These are phyloP conservation scores for Salminus brasiliensis DNA, from an alignment of 2,113 vertebrate genomes.

Conservation along the genomic window DNA sequence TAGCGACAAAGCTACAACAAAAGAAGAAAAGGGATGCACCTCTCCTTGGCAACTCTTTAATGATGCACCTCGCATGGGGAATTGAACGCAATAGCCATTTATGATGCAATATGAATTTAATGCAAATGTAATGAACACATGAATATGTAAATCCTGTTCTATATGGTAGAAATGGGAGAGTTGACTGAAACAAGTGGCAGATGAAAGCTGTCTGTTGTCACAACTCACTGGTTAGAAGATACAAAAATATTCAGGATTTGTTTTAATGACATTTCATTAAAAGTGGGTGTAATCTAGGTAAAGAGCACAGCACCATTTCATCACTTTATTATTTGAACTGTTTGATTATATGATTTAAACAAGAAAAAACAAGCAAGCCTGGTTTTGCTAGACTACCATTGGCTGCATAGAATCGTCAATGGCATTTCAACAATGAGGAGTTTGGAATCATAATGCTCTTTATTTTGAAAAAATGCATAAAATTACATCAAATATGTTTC, in stretches of 20 bases:
- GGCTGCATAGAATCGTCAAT: too few species aligned
- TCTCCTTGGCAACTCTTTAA: constrained; percentile 28
- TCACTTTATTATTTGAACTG: background rate
- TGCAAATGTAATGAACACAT: constrained; percentile 12
- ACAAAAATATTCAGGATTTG: background rate
- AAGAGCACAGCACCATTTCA: background rate
- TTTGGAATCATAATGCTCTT: too few species aligned
- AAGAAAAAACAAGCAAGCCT: too few species aligned
- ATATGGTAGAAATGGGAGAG: background rate
- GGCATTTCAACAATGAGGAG: too few species aligned
- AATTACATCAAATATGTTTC: too few species aligned
- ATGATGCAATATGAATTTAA: constrained; percentile 20
- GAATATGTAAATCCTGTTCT: constrained; percentile 23
- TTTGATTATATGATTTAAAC: too few species aligned
- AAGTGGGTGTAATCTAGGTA: background rate
- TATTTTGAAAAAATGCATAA: too few species aligned
- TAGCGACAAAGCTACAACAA: constrained; percentile 59
- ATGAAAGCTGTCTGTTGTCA: constrained; percentile 12
- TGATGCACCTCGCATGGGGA: constrained; percentile 28
- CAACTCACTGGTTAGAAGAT: constrained; percentile 7
- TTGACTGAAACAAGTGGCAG: constrained; percentile 5
- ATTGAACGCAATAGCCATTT: background rate
- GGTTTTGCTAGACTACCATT: too few species aligned
- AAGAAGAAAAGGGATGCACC: constrained; percentile 47
- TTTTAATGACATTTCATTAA: constrained; percentile 5